These are phyloP conservation scores for Bucco capensis DNA, from an alignment of 2,113 vertebrate genomes.

Conservation along the genomic window DNA sequence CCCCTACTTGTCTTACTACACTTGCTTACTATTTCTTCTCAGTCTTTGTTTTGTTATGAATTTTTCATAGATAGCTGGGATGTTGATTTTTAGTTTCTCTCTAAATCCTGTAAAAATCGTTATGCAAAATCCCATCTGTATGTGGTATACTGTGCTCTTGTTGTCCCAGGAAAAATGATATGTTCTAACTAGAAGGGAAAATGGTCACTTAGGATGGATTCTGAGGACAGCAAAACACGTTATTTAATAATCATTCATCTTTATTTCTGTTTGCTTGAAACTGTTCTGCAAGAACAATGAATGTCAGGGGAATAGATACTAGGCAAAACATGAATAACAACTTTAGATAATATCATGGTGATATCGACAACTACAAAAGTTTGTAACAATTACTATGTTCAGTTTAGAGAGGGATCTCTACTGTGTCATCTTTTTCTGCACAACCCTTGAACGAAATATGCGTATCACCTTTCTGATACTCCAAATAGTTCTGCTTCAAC, in stretches of 20 bases:
- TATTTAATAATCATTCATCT: background rate
- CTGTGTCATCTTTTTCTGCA: background rate
- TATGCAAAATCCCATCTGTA: background rate
- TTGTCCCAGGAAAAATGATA: background rate
- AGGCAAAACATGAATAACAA: background rate
- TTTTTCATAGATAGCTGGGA: background rate
- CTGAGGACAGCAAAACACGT: background rate
- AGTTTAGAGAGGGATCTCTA: background rate
- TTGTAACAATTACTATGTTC: background rate
- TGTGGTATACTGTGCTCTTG: background rate
- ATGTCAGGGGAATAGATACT: background rate
- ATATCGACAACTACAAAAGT: background rate
- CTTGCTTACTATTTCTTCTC: background rate
- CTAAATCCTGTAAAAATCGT: background rate
- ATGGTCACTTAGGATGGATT: background rate
- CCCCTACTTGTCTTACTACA: rapidly evolving
- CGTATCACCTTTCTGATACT: background rate
- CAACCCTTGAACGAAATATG: background rate
- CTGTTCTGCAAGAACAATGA: background rate
- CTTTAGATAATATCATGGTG: background rate
- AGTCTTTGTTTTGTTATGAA: background rate
- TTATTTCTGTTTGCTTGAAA: background rate
- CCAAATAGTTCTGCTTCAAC: background rate
- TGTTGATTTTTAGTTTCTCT: background rate
- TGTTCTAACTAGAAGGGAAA: background rate